Evolutionary conservation across 2,113 vertebrate genomes (phyloP), one percentile per base, ranked within the genome.

Genomic region (Neodontobutis hainanensis): DNA sequence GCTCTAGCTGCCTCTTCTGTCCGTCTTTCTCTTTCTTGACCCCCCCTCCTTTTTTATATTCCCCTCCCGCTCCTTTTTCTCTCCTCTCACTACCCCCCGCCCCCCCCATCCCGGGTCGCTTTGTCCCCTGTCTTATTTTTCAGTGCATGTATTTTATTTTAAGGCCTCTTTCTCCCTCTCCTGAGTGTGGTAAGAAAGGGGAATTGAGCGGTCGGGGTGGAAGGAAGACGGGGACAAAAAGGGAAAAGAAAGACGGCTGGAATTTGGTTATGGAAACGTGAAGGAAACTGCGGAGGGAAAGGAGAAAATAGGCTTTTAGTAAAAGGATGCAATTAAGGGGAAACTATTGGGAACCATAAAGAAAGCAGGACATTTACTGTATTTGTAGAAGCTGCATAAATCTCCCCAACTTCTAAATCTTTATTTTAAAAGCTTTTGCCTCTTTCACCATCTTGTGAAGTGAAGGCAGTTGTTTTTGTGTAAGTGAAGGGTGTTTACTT

Each of bases 151-250:
- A 85, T 87, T 92, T 91, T 88, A 86, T 84, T 85, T 87, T 81
- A 87, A 88, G 80, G 69, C 81, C 74, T 82, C 78, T 81, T 73
- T 86, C 71, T 75, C 79, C 80, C 73, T 77, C 67, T 81, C 71
- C 77, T 60, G 67, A 78, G 71, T 78, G 40, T 82, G 68, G 57
- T 61, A 77, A 81, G 81, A 86, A 89, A 65, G 73, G 68, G 82
- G 68, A 46, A 65, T 80, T 77, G 83, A 79, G 69, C 69, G 77
- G 69, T 68, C 73, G 71, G 65, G 75, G 79, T 87, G 75, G 82
- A 87, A 86, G 83, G 88, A 90, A 88, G 85, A 80, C 81, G 75
- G 82, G 86, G 83, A 89, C 85, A 92, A 89, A 91, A 83, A 77
- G 69, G 51, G 65, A 63, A 65, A 68, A 80, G 68, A 83, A 85